Evolutionary conservation across 2,797 vertebrate genomes (phyloP).

Genomic region (Vultur gryphus): DNA sequence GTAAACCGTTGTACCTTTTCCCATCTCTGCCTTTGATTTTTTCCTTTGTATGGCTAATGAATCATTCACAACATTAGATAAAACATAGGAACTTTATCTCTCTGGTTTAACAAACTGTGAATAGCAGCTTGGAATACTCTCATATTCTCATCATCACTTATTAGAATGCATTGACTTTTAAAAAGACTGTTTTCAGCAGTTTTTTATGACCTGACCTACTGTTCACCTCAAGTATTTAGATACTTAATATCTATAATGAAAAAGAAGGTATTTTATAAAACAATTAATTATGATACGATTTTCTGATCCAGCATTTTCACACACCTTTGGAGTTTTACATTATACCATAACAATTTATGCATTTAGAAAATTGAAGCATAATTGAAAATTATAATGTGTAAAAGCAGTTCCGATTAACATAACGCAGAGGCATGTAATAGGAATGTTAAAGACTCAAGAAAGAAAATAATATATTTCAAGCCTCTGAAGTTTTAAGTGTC

Average conservation of each 20-base stretch:
- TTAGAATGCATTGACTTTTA: constrained; percentile 5
- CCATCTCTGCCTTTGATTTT: neutral
- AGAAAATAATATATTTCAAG: neutral
- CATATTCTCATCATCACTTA: neutral
- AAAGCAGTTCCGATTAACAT: constrained; percentile 52
- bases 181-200: neutral
- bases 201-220: neutral
- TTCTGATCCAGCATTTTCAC: constrained; percentile 42
- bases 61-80: neutral
- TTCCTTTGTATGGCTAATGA: neutral
- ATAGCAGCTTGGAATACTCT: neutral
- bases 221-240: constrained; percentile 18
- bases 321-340: constrained; percentile 52
- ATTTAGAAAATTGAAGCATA: constrained; percentile 42
- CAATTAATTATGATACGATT: constrained; percentile 37
- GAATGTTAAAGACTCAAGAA: neutral
- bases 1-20: neutral
- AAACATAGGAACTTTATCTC: neutral
- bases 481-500: neutral
- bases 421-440: neutral
- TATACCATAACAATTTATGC: constrained; percentile 49
- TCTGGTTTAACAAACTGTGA: neutral
- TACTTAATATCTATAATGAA: constrained; percentile 35
- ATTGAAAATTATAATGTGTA: constrained; percentile 63
- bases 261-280: constrained; percentile 33